These are phyloP conservation scores for Sminthurides bifidus DNA, from an alignment of 1,140 invertebrate species.

Conservation along the genomic window DNA sequence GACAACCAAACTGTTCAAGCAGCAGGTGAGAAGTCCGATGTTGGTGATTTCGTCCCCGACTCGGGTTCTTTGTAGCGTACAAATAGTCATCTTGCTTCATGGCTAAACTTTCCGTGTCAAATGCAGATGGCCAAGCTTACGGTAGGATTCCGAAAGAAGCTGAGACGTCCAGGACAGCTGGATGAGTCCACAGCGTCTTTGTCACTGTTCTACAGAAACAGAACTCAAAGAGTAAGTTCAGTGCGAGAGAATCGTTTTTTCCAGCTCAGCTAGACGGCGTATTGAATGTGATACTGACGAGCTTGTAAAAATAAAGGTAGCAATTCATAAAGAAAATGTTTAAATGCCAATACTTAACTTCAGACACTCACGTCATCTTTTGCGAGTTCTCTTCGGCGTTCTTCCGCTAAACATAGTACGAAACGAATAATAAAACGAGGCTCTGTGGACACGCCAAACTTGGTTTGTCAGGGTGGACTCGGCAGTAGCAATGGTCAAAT, in stretches of 20 bases:
- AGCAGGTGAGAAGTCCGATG: conserved; percentile 39
- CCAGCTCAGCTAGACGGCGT: background rate
- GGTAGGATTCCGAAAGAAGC: conserved; percentile 17
- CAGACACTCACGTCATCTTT: conserved; percentile 5
- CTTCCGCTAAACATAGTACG: conserved; percentile 2
- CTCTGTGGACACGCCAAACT: background rate
- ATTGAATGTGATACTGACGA: background rate
- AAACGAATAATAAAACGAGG: background rate
- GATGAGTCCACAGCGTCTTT: conserved; percentile 19
- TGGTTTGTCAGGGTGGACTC: background rate
- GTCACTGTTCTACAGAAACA: conserved; percentile 18
- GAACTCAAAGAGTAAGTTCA: conserved; percentile 10
- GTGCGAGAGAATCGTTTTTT: background rate
- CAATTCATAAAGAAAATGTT: background rate
- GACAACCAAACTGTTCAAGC: conserved; percentile 47
- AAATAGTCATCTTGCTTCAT: too few relatives aligned
- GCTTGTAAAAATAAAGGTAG: background rate
- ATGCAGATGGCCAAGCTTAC: conserved; percentile 24
- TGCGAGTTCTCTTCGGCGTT: background rate
- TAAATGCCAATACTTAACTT: background rate
- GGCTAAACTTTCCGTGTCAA: too few relatives aligned
- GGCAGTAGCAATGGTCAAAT: background rate
- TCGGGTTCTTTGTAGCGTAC: too few relatives aligned
- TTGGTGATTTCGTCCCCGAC: too few relatives aligned
- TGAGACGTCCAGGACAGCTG: conserved; percentile 6